Evolutionary conservation across 1,140 invertebrate genomes (phyloP), one percentile per base, ranked within the genome.

Genomic region (Drepana arcuata): DNA sequence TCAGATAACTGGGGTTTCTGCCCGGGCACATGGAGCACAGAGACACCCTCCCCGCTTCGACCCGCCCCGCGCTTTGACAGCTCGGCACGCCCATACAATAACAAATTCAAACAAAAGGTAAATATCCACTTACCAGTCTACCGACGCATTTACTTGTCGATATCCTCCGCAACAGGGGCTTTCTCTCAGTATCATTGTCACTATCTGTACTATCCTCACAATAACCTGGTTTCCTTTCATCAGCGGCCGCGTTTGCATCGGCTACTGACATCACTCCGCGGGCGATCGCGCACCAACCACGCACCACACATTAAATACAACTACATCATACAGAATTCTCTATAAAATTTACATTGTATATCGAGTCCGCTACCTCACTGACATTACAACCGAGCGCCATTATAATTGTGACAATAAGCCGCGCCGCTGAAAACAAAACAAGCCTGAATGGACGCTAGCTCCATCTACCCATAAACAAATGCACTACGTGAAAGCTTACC

Each of bases 141-240:
- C 77, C 77, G 41, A 78, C 64, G 48, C 77, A 81, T 54, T 81
- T 81, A 57, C 73, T 81, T 18, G 77, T 81, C 16, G 77, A 81
- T 51, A 81, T 68, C 47, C 77, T 65, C 10, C 73, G 59, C 13
- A 78, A 43, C 21, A 81, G 45, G 7, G 52, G 59, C 46, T 74
- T 78, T 46, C 50, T 70, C 34, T 81, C 73, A 10, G 60, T 72
- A 18, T 81, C 77, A 73, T 81, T 77, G 35, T 81, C 77, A 47
- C 72, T 78, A 41, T 81, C 77, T 15, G 77, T 77, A 56, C 71
- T 78, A 38, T 81, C 77, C 37, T 77, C 73, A 24, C 48, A 64
- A 21, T 52, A 66, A 13, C 49, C 58, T 28, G 58, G 25, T 65
- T 63, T 70, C 44, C 49, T 69, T 18, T 58, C 61, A 24, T 64